Conservation (phyloP, 2,797 vertebrate genomes). For the Arctocebus calabarensis region DNA sequence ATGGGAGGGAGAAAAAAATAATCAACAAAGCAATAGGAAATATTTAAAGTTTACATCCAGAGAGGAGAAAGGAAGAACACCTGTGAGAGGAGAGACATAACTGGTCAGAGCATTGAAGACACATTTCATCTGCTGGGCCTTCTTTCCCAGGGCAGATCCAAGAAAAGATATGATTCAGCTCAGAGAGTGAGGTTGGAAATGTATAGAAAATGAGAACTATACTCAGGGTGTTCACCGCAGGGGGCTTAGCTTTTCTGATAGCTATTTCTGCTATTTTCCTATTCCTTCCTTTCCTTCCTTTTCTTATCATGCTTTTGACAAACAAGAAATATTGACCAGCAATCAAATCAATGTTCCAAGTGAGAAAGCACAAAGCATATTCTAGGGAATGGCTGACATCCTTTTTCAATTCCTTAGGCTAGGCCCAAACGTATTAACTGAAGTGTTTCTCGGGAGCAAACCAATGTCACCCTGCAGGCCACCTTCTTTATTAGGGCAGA, state of each 20-base stretch:
- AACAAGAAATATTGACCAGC: neutral
- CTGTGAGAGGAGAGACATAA: neutral
- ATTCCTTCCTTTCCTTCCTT: neutral
- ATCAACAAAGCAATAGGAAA: neutral
- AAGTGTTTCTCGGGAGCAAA: neutral
- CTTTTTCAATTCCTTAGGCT: neutral
- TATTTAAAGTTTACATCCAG: neutral
- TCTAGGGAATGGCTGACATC: neutral
- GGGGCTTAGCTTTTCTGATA: neutral
- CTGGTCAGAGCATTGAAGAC: neutral
- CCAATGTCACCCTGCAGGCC: rapidly evolving
- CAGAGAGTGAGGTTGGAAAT: neutral
- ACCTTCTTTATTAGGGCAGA: neutral
- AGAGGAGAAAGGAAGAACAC: neutral
- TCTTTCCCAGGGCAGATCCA: neutral
- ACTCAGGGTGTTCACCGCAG: neutral
- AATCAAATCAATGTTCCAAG: slow-evolving; percentile 1
- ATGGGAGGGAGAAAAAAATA: neutral
- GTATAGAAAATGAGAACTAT: neutral
- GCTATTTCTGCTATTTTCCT: neutral
- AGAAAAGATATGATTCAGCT: neutral
- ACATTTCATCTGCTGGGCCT: neutral
- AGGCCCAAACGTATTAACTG: no score
- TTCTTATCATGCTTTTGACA: neutral
- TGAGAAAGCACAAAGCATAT: neutral